Evolutionary conservation across 2,113 vertebrate genomes (phyloP).

Genomic region (Pao palembangensis): DNA sequence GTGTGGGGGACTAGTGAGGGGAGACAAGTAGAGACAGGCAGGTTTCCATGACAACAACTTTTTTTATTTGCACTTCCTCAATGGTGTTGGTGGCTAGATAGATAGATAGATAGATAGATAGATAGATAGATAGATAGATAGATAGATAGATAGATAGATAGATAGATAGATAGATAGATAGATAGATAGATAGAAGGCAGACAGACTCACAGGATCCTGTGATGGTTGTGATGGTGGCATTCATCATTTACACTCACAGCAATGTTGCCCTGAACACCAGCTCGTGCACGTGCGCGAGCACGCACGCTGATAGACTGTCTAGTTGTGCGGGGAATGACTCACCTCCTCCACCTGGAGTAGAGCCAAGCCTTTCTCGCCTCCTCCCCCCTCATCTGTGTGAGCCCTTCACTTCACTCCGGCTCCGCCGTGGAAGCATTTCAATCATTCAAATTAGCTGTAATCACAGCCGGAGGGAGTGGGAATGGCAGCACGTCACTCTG

Average conservation of each 20-base stretch:
- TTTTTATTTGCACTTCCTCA: conserved; percentile 67
- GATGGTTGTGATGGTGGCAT: too few species aligned
- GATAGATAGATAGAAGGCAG: not conserved
- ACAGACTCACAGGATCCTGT: too few species aligned
- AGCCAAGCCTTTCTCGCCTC: conserved; percentile 64
- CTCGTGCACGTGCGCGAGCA: conserved; percentile 18
- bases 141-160: conserved; percentile 17
- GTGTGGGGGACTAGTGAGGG: conserved; percentile 31
- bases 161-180: conserved; percentile 9
- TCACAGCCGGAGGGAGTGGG: conserved; percentile 67
- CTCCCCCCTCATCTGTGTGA: conserved; percentile 66
- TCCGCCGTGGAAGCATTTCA: conserved; percentile 67
- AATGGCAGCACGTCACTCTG: conserved; percentile 61
- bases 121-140: conserved; percentile 21
- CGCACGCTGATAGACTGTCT: conserved; percentile 45
- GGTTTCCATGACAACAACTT: conserved; percentile 74
- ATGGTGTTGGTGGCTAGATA: conserved; percentile 43
- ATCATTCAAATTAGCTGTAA: conserved; percentile 72
- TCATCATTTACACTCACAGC: conserved; percentile 13
- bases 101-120: conserved; percentile 5
- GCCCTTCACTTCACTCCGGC: conserved; percentile 66
- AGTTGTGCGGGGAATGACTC: conserved; percentile 62
- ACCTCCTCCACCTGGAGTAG: conserved; percentile 69
- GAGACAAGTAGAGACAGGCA: conserved; percentile 55
- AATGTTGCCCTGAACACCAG: conserved; percentile 36